Base-by-base conservation (phyloP, 2,797 vertebrate genomes). In the Acridotheres tristis region DNA sequence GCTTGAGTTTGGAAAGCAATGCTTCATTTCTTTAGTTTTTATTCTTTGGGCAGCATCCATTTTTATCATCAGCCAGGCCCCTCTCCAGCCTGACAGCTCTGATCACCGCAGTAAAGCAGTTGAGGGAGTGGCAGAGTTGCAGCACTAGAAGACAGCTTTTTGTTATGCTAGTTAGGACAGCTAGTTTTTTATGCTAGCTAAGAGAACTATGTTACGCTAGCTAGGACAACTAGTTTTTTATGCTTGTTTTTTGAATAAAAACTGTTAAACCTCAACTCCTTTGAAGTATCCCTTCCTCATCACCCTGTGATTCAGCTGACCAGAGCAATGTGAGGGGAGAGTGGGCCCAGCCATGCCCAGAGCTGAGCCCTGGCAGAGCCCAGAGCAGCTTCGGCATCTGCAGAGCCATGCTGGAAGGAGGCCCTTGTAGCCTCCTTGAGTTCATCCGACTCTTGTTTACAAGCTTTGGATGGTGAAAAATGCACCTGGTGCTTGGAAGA, bases 61-160 rank as follows among this genome's bases (percentile, higher is more conserved):
- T 55, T 98, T 98, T 98, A 98, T 98, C 98, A 97, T 96, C 98
- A 97, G 98, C 98, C 95, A 98, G 99, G 97, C 98, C 98, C 45
- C 98, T 98, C 62, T 99, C 98, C 97, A 99, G 98, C 93, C 97
- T 98, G 97, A 98, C 98, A 91, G 98, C 98, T 76, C 97, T 99
- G 96, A 99, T 98, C 97, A 98, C 98, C 67, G 98, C 98, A 79
- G 98, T 98, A 67, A 99, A 99, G 96, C 98, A 98, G 97, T 97
- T 98, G 30, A 98, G 98, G 42, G 98, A 99, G 97, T 98, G 98
- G 97, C 98, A 98, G 98, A 99, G 99, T 97, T 98, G 98, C 97
- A 99, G 96, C 19, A 16, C 62, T 84, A 90, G 93, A 92, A 80
- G 86, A 69, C 57, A 88, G 90, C 93, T 55, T 55, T 55, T 55